phyloP scores from a whole-genome alignment of 2,797 vertebrate genomes.

The Silurus aristotelis region DNA sequence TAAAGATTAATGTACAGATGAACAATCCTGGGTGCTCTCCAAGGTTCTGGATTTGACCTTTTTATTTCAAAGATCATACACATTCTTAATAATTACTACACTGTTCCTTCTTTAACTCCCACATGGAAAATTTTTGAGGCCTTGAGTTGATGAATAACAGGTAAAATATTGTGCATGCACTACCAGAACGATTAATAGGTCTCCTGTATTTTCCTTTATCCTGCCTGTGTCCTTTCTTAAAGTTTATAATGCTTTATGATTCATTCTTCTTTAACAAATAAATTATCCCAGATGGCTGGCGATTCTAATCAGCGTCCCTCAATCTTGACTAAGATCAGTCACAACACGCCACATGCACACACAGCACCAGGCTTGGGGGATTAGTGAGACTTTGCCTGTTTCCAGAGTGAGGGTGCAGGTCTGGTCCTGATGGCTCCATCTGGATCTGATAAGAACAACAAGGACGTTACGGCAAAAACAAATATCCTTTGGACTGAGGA shows the following conservation, averaged over 20 bases:
- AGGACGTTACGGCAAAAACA: not conserved
- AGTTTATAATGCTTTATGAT: too few relatives aligned
- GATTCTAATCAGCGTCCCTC: not conserved
- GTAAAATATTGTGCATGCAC: too few relatives aligned
- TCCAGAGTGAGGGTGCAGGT: not conserved
- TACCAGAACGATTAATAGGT: not conserved
- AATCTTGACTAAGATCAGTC: not conserved
- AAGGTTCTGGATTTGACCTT: not conserved
- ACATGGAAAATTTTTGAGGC: not conserved
- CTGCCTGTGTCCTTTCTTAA: not conserved
- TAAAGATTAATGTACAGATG: not conserved
- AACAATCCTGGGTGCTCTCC: not conserved
- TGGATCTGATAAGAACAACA: not conserved
- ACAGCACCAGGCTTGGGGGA: not conserved
- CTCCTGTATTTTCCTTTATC: not conserved
- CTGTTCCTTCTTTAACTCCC: not conserved
- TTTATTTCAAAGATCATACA: not conserved
- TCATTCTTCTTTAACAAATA: not conserved
- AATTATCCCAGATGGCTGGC: not conserved
- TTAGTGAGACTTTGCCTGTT: not conserved
- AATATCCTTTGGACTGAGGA: not conserved
- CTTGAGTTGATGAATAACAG: too few relatives aligned
- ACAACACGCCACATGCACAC: not conserved
- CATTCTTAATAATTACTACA: not conserved
- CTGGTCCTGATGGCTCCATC: conserved; percentile 2